Base-by-base conservation (phyloP, 1,140 invertebrate species). In the Phthorimaea operculella region DNA sequence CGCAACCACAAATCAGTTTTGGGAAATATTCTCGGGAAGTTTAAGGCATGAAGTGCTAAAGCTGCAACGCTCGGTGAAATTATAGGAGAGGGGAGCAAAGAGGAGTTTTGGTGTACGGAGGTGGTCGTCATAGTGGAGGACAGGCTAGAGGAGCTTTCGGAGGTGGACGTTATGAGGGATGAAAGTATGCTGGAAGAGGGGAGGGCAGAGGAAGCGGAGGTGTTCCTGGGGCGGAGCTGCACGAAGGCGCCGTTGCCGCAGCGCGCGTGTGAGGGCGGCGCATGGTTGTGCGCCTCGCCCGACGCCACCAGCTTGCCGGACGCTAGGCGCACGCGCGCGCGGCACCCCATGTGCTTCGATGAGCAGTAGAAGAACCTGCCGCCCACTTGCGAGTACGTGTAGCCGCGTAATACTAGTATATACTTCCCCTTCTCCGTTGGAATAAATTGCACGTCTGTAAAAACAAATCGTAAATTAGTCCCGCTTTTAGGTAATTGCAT, bases 391-490 rank as follows among this genome's bases (percentile, higher is more conserved):
- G 82, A 85, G 55, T 83, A 85, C 14, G 82, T 85, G 55, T 72
- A 85, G 28, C 82, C 82, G 54, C 75, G 72, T 48, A 85, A 66
- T 59, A 85, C 82, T 57, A 85, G 59, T 51, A 85, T 85, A 60
- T 80, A 81, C 52, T 85, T 84, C 7, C 81, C 81, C 53, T 83
- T 84, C 58, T 84, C 81, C 64, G 81, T 84, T 18, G 81, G 81
- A 44, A 84, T 84, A 52, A 84, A 84, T 67, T 83, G 81, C 52
- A 84, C 75, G 61, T 84, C 81, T 83, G 78, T 39, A 82, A 79
- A 49, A 1, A 39, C 36, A 39, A 39, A 10, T 39, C 10, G 3
- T n/a, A n/a, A n/a, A 4, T 39, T 39, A 39, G 36, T n/a, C 3
- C n/a, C 2, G 21, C 21, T 2, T 28, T 28, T 28, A 4, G 21